Conservation (phyloP, 2,113 vertebrate species). For the Coracopsis vasa region DNA sequence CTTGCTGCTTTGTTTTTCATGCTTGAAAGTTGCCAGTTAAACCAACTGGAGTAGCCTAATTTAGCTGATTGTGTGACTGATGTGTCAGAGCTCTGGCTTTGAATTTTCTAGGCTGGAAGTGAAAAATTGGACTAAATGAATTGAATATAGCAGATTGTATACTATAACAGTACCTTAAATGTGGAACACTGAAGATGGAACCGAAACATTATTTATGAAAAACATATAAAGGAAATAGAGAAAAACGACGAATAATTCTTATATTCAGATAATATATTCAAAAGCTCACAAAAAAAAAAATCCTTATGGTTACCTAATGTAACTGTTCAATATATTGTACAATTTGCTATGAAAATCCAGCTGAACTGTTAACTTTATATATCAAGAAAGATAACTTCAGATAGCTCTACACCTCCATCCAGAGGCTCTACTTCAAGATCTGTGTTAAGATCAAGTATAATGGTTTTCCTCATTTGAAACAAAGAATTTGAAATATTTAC, state of each 20-base stretch:
- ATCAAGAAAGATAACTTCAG: neutral
- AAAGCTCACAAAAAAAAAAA: neutral
- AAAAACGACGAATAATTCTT: neutral
- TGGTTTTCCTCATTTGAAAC: neutral
- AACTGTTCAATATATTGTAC: neutral
- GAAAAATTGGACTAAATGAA: neutral
- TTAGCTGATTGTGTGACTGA: conserved; percentile 49
- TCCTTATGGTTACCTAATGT: neutral
- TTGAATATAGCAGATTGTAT: neutral
- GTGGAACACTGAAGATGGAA: neutral
- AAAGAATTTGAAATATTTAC: neutral
- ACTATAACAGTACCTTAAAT: neutral
- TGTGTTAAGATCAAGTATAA: neutral
- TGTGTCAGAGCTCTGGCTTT: conserved; percentile 18
- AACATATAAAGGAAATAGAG: neutral
- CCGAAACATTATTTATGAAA: neutral
- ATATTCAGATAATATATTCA: neutral
- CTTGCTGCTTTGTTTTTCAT: conserved; percentile 49
- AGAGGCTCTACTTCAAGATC: neutral
- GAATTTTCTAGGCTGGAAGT: neutral
- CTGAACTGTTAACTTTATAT: neutral
- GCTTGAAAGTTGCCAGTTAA: conserved; percentile 52
- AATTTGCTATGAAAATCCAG: neutral
- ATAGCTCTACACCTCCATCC: neutral
- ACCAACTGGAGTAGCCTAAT: conserved; percentile 52